Base-by-base conservation (phyloP, 1,140 invertebrate species). In the Calephelis virginiensis region DNA sequence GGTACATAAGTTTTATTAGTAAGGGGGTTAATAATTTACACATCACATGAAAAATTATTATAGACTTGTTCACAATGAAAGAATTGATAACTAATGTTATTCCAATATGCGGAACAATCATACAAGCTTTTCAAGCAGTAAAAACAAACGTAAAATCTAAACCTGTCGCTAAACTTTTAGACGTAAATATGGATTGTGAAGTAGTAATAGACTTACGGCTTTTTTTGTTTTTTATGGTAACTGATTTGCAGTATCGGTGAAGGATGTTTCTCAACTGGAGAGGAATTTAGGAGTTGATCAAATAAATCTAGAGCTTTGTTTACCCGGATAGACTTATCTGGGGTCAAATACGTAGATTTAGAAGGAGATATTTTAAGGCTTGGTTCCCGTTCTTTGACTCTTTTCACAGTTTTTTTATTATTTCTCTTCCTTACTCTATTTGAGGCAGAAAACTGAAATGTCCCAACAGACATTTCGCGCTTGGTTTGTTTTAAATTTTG, bases 401-500 rank as follows among this genome's bases (percentile, higher is more conserved):
- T 74, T 75, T 82, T 87, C 0, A 89, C 86, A 68, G 81, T 85
- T 77, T 89, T 91, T 56, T 56, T 37, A 11, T 37, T 56, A 28
- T 56, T 56, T 71, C 76, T 86, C 70, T 89, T 89, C 12, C 83
- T 77, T 17, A 85, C 77, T 77, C 76, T 86, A 47, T 82, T 82
- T 13, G 81, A 78, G 66, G 76, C 68, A 53, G 64, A 50, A 59
- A 73, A 77, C 14, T 79, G 69, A 45, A 78, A 82, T 5, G 78
- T 80, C n/a, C 72, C 77, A n/a, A 85, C 66, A 67, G 86, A 87
- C 37, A 81, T 59, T 71, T 89, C 85, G 53, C 83, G 76, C 64
- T 89, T 89, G 45, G 81, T 83, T 80, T 85, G 82, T 69, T 91
- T 91, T 43, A 91, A 82, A 73, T 91, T 91, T 76, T 85, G 75